Percentiles rank a stretch among this genome's conserved stretches.
Conservation (phyloP, 2,797 vertebrate genomes). For the Vultur gryphus region DNA sequence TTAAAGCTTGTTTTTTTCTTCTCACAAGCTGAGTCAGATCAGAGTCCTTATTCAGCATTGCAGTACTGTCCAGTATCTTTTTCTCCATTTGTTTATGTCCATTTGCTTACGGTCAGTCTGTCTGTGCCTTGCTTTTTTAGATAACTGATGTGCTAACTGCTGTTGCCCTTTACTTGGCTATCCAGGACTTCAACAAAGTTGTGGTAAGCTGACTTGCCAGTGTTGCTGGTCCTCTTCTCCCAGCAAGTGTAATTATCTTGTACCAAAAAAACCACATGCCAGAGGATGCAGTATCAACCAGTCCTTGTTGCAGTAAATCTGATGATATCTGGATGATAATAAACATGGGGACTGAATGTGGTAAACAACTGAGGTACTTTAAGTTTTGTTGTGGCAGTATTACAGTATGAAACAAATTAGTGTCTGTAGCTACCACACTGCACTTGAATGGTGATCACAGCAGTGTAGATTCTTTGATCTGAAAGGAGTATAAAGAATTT, state of each 20-base stretch:
- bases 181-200: constrained; percentile 92
- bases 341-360: background rate
- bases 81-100: background rate
- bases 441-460: background rate
- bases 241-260: background rate
- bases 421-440: background rate
- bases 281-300: background rate
- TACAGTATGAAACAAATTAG: background rate
- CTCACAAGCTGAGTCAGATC: background rate
- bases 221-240: background rate
- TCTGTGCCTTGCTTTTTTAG: constrained; percentile 67
- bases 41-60: background rate
- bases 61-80: background rate
- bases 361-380: background rate
- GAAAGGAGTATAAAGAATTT: background rate
- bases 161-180: constrained; percentile 88
- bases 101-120: background rate
- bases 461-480: background rate
- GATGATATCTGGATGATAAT: background rate
- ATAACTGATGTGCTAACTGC: constrained; percentile 90
- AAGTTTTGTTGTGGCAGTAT: background rate
- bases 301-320: background rate
- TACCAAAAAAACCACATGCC: background rate
- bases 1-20: background rate
- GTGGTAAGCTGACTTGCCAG: constrained; percentile 80